Evolutionary conservation across 2,888 invertebrate genomes (phyloP).

Genomic region (Thera obeliscata): DNA sequence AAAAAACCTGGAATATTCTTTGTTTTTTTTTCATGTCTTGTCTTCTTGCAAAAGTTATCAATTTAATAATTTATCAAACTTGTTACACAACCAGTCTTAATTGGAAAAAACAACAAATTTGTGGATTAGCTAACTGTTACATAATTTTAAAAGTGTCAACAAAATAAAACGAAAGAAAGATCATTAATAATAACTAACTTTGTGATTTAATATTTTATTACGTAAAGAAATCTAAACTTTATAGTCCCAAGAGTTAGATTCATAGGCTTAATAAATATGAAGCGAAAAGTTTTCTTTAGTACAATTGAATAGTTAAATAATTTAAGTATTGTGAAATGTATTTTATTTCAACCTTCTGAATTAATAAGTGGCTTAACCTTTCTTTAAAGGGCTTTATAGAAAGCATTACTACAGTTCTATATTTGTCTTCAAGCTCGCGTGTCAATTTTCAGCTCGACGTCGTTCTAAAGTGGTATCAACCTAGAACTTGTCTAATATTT

Average conservation of each 20-base stretch:
- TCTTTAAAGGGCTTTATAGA: not conserved
- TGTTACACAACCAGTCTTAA: not conserved
- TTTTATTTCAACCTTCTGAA: not conserved
- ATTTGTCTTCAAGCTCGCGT: not conserved
- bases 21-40: too few relatives aligned
- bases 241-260: too few relatives aligned
- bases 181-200: slow-evolving; percentile 8
- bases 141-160: slow-evolving; percentile 5
- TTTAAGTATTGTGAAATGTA: not conserved
- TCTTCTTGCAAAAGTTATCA: too few relatives aligned
- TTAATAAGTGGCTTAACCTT: not conserved
- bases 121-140: not conserved
- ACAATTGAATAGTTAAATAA: too few relatives aligned
- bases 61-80: not conserved
- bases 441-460: too few relatives aligned
- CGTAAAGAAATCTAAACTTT: not conserved
- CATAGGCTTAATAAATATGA: not conserved
- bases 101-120: not conserved
- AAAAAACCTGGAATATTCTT: too few relatives aligned
- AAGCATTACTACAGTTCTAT: too few relatives aligned
- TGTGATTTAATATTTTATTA: slow-evolving; percentile 1
- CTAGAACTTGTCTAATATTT: too few relatives aligned
- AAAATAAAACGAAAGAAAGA: not conserved
- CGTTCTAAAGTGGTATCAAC: too few relatives aligned
- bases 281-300: not conserved